phyloP scores from a whole-genome alignment of 2,113 vertebrate genomes.

The Gracilinanus agilis region DNA sequence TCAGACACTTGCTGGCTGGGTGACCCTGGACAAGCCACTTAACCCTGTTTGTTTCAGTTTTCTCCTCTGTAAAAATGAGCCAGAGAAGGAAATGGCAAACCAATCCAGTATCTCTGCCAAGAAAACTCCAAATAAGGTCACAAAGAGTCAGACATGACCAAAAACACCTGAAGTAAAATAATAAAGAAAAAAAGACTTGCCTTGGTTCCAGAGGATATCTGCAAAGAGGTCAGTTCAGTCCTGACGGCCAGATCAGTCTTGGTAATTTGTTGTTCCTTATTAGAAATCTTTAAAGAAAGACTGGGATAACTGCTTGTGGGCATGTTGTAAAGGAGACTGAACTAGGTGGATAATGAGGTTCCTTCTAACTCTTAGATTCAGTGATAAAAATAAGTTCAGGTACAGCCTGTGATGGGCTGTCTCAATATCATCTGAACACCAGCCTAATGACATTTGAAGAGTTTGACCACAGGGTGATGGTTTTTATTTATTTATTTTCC shows the following conservation, averaged over 20 bases:
- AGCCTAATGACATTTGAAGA: no score
- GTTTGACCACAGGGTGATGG: neutral
- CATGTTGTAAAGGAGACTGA: neutral
- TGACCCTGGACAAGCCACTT: no score
- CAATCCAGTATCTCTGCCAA: no score
- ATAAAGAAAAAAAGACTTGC: neutral
- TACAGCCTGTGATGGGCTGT: neutral
- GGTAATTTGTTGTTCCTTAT: neutral
- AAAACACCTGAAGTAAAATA: no score
- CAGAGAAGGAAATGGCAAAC: no score
- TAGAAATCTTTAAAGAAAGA: neutral
- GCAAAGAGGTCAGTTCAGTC: neutral
- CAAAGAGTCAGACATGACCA: no score
- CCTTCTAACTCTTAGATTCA: neutral
- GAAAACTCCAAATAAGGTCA: no score
- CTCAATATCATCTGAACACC: neutral
- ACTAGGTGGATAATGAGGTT: neutral
- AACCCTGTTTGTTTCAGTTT: no score
- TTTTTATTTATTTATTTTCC: no score
- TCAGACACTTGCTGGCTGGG: no score
- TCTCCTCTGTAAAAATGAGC: no score
- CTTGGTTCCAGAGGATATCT: neutral
- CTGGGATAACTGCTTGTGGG: neutral
- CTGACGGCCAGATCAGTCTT: neutral
- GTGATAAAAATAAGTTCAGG: neutral